Evolutionary conservation across 2,888 invertebrate genomes (phyloP), one percentile per base, ranked within the genome.

Genomic region (Cacoxenus indagator): DNA sequence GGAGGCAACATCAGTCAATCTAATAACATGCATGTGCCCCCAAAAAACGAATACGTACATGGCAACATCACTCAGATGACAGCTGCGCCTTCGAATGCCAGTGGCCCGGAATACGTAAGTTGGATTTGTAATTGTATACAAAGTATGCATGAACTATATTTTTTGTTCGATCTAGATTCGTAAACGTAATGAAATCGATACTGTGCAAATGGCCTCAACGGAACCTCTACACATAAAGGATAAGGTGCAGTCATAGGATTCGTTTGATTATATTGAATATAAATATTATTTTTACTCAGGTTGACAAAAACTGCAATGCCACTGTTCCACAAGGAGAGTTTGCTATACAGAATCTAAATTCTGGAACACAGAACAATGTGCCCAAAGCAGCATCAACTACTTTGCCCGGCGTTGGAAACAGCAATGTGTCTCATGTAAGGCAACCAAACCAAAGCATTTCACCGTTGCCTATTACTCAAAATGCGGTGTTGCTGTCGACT

Each of bases 251-350:
- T 37, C 4, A 37, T 11, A 37, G 37, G 8, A 14, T 4, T 37
- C 37, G n/a, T n/a, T 37, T 37, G 9, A 48, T 17, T 43, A 4
- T 29, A 48, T 19, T 64, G 51, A 9, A 31, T 65, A 14, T 64
- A 43, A 31, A 17, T 45, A 24, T 55, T 55, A 59, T 24, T 46
- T 1, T 65, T 69, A 9, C 4, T 8, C 48, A 89, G 75, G 89
- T 91, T 45, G 93, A 93, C 84, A 92, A 92, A 85, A 92, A 93
- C 86, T 92, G 92, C 82, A 93, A 93, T 87, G 92, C 92, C 27
- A 92, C 92, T 59, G 88, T 88, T 46, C 87, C 82, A 4, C 79
- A 82, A 61, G 75, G 8, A n/a, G 86, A 87, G 59, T 72, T 66
- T 19, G 76, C 75, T 6, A 43, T 74, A 24, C 84, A 82, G 57